Conservation (phyloP, 1,140 invertebrate species). For the Saccostrea glomerata region DNA sequence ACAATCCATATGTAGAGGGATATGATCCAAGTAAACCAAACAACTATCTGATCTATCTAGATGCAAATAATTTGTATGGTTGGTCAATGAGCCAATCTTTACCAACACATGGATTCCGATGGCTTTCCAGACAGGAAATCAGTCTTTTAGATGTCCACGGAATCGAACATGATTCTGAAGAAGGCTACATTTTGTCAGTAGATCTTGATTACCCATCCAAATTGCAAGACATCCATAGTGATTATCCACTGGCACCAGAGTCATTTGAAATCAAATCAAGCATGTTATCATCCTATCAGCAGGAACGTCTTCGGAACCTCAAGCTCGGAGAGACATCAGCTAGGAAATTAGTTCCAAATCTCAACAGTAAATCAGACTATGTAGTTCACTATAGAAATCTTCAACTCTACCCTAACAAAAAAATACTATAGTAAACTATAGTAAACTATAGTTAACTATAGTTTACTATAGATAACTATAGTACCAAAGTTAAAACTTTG, state of each 20-base stretch:
- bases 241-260: constrained; percentile 46
- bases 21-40: not conserved
- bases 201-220: constrained; percentile 44
- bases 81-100: constrained; percentile 40
- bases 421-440: no score
- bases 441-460: no score
- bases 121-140: constrained; percentile 1
- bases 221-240: constrained; percentile 43
- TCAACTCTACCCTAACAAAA: constrained; percentile 49
- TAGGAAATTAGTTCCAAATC: constrained; percentile 13
- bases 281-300: constrained; percentile 40
- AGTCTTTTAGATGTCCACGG: not conserved
- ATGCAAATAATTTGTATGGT: constrained; percentile 39
- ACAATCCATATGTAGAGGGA: constrained; percentile 32
- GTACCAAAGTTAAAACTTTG: no score
- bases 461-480: no score
- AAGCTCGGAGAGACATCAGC: not conserved
- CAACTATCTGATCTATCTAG: constrained; percentile 39
- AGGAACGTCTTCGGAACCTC: not conserved
- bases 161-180: not conserved
- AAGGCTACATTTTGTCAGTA: constrained; percentile 37
- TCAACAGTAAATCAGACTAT: constrained; percentile 35
- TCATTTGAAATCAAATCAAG: not conserved
- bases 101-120: constrained; percentile 38
- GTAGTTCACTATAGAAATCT: constrained; percentile 57